Base-by-base conservation (phyloP, 2,888 invertebrate species). In the Labia minor region DNA sequence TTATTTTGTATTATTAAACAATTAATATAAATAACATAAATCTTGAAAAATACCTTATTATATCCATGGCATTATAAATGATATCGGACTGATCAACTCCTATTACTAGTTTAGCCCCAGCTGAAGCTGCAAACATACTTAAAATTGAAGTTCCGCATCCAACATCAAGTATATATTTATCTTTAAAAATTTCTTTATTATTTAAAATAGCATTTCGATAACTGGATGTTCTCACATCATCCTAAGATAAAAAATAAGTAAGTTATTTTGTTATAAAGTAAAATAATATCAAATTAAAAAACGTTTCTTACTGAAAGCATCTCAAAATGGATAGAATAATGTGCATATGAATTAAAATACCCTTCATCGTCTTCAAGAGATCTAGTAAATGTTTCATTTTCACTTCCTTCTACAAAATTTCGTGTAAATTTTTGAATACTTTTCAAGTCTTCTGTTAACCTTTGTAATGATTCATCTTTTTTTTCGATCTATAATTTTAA, bases 71-170 rank as follows among this genome's bases (percentile, higher is more conserved):
- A 76, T 95, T 90, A 74, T 92, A 93, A 70, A 98, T 89, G 70
- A 99, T 92, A 73, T 95, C 92, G 0, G 98, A 98, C 77, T 94
- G 94, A 77, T 99, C 99, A 71, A 99, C 86, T 72, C 94, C 97
- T 75, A 91, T 88, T 3, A 99, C 93, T 78, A 84, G 86, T 68
- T 85, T 82, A 61, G 98, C 98, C 21, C 96, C 97, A 19, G 96
- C 94, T 74, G 91, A 87, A 11, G 95, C 96, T 71, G 94, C 91
- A 81, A 99, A 99, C 93, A 99, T 95, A 14, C 96, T 96, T 20
- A 99, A 80, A 72, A 99, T 97, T 21, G 95, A 94, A 1, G 98
- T 98, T 20, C 99, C 99, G 78, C 97, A 97, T 37, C 99, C 99
- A 67, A 99, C 87, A 81, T 99, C 99, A 68, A 99, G 79, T 19